Conservation (phyloP, 2,888 invertebrate species). For the Apoderus coryli region DNA sequence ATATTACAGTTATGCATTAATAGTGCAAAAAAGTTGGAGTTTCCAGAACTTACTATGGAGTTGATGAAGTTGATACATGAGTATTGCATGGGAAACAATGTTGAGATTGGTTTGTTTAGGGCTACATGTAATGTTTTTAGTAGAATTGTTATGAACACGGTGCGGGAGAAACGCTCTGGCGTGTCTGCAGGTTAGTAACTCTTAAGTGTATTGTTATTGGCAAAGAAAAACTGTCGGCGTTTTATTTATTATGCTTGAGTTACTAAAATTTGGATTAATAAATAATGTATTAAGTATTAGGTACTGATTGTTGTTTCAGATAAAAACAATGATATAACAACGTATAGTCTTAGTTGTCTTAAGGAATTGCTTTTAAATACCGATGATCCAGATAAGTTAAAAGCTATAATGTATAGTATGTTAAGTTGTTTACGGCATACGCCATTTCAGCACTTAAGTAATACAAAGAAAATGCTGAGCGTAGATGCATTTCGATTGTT, state of each 20-base stretch:
- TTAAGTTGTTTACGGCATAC: slow-evolving; percentile 11
- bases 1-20: slow-evolving; percentile 12
- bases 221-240: too few relatives aligned
- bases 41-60: too few relatives aligned
- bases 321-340: slow-evolving; percentile 11
- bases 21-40: too few relatives aligned
- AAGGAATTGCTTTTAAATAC: slow-evolving; percentile 12
- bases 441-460: slow-evolving; percentile 4
- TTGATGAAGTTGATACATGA: slow-evolving; percentile 15
- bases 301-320: slow-evolving; percentile 11
- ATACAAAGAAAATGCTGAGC: slow-evolving; percentile 6
- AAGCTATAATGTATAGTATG: slow-evolving; percentile 12
- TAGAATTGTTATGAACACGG: slow-evolving; percentile 14
- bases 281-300: too few relatives aligned
- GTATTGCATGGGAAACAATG: slow-evolving; percentile 7
- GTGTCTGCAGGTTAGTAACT: too few relatives aligned
- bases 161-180: too few relatives aligned
- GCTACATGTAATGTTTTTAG: slow-evolving; percentile 15
- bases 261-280: too few relatives aligned
- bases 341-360: slow-evolving; percentile 10
- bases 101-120: slow-evolving; percentile 11
- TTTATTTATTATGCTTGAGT: too few relatives aligned
- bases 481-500: slow-evolving; percentile 10
- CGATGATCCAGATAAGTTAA: slow-evolving; percentile 13
- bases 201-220: too few relatives aligned